A percentile compares a stretch with the other conserved stretches of the same genome.
These are phyloP conservation scores for Eidolon helvum DNA, from an alignment of 2,113 vertebrate genomes.

Conservation along the genomic window DNA sequence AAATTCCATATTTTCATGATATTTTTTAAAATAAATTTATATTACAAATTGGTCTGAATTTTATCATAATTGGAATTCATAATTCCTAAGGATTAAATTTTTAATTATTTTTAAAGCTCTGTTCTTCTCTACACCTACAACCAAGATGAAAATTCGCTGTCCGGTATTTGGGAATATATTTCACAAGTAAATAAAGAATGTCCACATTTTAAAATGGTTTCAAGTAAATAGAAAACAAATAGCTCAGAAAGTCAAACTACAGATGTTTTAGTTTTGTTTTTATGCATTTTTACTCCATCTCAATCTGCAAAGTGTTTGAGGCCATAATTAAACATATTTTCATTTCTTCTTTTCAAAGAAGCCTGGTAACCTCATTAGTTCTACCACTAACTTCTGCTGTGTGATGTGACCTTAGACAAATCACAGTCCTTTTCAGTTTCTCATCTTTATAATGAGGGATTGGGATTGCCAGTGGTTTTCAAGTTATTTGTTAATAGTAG, in stretches of 20 bases:
- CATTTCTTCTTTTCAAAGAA: slow-evolving; percentile 11
- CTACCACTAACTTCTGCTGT: background rate
- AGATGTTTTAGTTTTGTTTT: background rate
- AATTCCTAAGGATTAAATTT: slow-evolving; percentile 34
- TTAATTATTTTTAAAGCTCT: slow-evolving; percentile 41
- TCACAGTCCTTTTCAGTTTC: background rate
- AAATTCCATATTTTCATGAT: slow-evolving; percentile 65
- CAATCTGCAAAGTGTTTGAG: background rate
- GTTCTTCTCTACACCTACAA: background rate
- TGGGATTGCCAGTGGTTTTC: background rate
- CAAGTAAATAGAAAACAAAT: background rate
- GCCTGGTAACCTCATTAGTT: background rate
- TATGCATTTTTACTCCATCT: background rate
- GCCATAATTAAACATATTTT: background rate
- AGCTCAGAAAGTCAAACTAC: background rate
- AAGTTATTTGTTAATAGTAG: background rate
- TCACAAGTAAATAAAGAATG: slow-evolving; percentile 19
- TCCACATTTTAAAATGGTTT: background rate
- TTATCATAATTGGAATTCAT: slow-evolving; percentile 49
- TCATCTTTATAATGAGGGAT: background rate
- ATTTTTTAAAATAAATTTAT: slow-evolving; percentile 60
- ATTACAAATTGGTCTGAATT: slow-evolving; percentile 43
- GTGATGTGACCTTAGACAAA: background rate
- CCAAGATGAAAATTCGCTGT: slow-evolving; percentile 30
- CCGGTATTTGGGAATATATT: background rate